Conservation (phyloP, 2,113 vertebrate genomes). For the Bucco capensis region DNA sequence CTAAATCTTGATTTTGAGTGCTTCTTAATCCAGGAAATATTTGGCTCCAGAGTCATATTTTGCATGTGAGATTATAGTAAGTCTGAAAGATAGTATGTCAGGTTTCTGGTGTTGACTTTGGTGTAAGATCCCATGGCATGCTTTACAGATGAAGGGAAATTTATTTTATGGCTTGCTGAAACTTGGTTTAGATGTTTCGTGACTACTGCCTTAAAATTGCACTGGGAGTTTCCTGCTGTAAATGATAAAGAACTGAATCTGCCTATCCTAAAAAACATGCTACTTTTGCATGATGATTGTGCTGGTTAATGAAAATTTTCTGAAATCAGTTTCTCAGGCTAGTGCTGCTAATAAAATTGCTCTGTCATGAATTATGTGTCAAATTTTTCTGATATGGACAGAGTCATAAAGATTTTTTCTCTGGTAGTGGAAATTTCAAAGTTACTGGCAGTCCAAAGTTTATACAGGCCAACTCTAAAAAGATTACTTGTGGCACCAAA, state of each 20-base stretch:
- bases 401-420: not conserved
- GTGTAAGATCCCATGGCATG: not conserved
- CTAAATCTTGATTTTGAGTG: not conserved
- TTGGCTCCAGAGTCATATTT: not conserved
- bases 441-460: not conserved
- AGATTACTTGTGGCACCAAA: not conserved
- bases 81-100: not conserved
- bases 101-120: not conserved
- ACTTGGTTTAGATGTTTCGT: not conserved
- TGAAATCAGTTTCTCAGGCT: not conserved
- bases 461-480: not conserved
- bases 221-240: not conserved
- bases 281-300: not conserved
- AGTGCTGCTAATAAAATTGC: not conserved
- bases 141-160: not conserved
- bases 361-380: not conserved
- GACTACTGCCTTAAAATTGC: not conserved
- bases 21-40: not conserved
- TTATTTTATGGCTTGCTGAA: not conserved
- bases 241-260: not conserved
- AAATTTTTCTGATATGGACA: not conserved
- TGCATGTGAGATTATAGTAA: not conserved
- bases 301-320: not conserved
- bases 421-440: not conserved
- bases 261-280: not conserved